phyloP scores from a whole-genome alignment of 2,113 vertebrate genomes.

The Osmerus eperlanus region DNA sequence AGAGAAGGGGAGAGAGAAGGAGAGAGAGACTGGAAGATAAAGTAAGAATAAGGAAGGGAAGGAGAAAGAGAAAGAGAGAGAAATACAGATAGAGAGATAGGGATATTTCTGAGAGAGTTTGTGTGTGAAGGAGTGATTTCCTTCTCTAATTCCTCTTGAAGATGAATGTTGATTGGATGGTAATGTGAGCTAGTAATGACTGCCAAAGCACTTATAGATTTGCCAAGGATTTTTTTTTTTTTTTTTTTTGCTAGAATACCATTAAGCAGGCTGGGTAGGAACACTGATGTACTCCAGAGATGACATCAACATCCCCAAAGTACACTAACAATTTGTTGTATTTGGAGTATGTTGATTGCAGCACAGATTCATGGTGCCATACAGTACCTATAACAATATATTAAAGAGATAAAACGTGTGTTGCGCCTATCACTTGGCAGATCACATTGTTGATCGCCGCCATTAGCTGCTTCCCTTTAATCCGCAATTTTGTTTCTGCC shows the following conservation, averaged over 20 bases:
- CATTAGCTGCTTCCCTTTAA: not conserved
- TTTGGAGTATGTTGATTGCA: too few relatives aligned
- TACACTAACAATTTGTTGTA: too few relatives aligned
- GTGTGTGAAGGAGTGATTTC: constrained; percentile 10
- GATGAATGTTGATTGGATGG: constrained; percentile 44
- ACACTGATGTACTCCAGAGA: too few relatives aligned
- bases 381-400: too few relatives aligned
- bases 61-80: not conserved
- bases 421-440: too few relatives aligned
- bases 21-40: not conserved
- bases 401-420: too few relatives aligned
- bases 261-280: too few relatives aligned
- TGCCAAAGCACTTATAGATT: constrained; percentile 11
- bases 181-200: constrained; percentile 26
- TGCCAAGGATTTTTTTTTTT: too few relatives aligned
- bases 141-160: constrained; percentile 42
- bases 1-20: not conserved
- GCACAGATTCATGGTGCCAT: too few relatives aligned
- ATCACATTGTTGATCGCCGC: too few relatives aligned
- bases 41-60: not conserved
- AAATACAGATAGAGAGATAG: not conserved
- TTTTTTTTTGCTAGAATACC: too few relatives aligned
- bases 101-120: not conserved
- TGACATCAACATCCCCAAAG: too few relatives aligned
- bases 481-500: not conserved